These are phyloP conservation scores for Tenthredo amoena DNA, from an alignment of 2,888 invertebrate genomes.

Conservation along the genomic window DNA sequence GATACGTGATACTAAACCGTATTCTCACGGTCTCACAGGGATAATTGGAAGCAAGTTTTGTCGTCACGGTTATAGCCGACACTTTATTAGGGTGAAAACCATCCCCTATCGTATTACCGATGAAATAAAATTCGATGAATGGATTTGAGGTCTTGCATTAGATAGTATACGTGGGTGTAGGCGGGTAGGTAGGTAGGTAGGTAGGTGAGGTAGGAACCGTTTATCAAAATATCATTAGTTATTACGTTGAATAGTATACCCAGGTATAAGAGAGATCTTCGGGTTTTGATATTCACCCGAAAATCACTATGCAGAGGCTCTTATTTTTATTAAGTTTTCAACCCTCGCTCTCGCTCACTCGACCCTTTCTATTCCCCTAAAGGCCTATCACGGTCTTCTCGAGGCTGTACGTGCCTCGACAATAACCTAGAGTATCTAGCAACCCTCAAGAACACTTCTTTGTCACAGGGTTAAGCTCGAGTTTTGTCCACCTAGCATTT, in stretches of 20 bases:
- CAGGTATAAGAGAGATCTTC: background rate
- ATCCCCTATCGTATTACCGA: constrained; percentile 36
- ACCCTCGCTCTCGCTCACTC: constrained; percentile 32
- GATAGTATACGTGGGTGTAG: background rate
- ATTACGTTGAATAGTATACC: background rate
- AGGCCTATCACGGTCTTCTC: constrained; percentile 48
- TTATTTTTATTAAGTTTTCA: constrained; percentile 47
- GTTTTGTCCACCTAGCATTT: constrained; percentile 47
- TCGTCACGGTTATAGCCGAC: constrained; percentile 50
- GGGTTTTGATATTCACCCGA: background rate
- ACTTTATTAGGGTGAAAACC: constrained; percentile 45
- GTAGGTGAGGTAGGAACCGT: background rate
- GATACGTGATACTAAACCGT: constrained; percentile 24
- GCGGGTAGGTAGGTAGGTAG: too few species aligned
- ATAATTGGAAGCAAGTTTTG: constrained; percentile 49
- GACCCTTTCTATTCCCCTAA: constrained; percentile 50
- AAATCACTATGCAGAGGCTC: constrained; percentile 42
- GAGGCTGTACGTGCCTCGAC: constrained; percentile 49
- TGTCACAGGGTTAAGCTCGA: constrained; percentile 46
- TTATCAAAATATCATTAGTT: background rate
- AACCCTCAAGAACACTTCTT: constrained; percentile 50
- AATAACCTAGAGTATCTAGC: constrained; percentile 51
- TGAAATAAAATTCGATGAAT: constrained; percentile 42
- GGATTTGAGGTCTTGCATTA: constrained; percentile 12
- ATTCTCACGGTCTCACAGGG: constrained; percentile 25